These are phyloP conservation scores for Brachynemurus nebulosus DNA, from an alignment of 2,888 invertebrate species.

Conservation along the genomic window DNA sequence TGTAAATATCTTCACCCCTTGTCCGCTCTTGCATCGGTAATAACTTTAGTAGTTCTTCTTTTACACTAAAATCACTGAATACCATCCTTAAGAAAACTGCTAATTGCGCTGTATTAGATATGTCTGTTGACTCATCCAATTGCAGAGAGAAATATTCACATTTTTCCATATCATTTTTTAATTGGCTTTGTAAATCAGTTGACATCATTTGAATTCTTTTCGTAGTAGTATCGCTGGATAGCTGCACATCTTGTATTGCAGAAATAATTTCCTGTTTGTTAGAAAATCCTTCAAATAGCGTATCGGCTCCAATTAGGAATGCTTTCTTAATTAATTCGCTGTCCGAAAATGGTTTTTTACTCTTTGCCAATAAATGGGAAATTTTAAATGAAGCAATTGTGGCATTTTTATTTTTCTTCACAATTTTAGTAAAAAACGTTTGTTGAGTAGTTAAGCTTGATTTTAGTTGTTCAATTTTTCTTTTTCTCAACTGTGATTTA, in stretches of 20 bases:
- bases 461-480: too few relatives aligned
- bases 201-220: slow-evolving; percentile 10
- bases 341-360: slow-evolving; percentile 12
- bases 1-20: slow-evolving; percentile 13
- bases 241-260: slow-evolving; percentile 20
- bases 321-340: slow-evolving; percentile 14
- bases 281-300: slow-evolving; percentile 17
- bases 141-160: slow-evolving; percentile 15
- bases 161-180: slow-evolving; percentile 10
- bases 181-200: slow-evolving; percentile 11
- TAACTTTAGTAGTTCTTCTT: slow-evolving; percentile 15
- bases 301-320: slow-evolving; percentile 11
- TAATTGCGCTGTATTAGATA: slow-evolving; percentile 13
- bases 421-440: too few relatives aligned
- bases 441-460: too few relatives aligned
- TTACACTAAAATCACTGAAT: slow-evolving; percentile 16
- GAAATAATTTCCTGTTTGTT: slow-evolving; percentile 21
- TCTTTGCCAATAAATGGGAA: slow-evolving; percentile 13
- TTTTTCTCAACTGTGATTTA: too few relatives aligned
- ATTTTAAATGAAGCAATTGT: too few relatives aligned
- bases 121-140: slow-evolving; percentile 13
- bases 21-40: slow-evolving; percentile 16
- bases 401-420: too few relatives aligned
- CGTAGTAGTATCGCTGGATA: slow-evolving; percentile 17
- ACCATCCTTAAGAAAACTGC: slow-evolving; percentile 17